phyloP scores from a whole-genome alignment of 2,113 vertebrate genomes.

The Pycnonotus jocosus region DNA sequence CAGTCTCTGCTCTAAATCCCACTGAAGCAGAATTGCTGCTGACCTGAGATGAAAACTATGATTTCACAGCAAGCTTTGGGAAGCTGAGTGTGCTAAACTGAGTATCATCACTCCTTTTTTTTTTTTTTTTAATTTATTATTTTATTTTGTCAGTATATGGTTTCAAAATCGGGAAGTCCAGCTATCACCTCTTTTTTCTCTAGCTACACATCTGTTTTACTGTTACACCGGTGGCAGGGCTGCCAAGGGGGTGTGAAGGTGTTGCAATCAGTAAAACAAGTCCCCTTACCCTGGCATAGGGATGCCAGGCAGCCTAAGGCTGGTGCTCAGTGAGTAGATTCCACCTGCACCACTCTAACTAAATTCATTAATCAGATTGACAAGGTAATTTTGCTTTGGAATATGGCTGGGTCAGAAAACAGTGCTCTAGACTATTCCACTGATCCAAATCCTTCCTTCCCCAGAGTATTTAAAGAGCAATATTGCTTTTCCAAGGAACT shows the following conservation, averaged over 20 bases:
- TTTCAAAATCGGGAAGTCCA: not conserved
- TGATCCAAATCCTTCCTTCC: not conserved
- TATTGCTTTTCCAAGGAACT: not conserved
- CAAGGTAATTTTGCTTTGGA: not conserved
- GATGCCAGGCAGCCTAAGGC: not conserved
- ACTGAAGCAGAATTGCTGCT: not conserved
- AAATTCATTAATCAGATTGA: not conserved
- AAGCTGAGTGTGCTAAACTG: not conserved
- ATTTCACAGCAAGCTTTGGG: not conserved
- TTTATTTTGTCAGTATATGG: not conserved
- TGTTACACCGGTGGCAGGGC: not conserved
- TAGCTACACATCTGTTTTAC: not conserved
- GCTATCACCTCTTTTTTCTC: not conserved
- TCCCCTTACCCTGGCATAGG: not conserved
- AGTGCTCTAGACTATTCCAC: not conserved
- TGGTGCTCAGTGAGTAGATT: not conserved
- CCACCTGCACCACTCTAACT: not conserved
- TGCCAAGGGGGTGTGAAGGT: not conserved
- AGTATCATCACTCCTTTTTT: accelerated
- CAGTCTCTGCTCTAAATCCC: not conserved
- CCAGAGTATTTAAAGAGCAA: not conserved
- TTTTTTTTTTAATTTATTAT: no score
- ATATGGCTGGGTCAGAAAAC: not conserved
- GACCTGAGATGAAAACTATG: not conserved
- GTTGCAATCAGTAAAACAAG: not conserved